Evolutionary conservation across 1,140 invertebrate species (phyloP), one percentile per base, ranked within the genome.

Genomic region (Hypothenemus hampei): DNA sequence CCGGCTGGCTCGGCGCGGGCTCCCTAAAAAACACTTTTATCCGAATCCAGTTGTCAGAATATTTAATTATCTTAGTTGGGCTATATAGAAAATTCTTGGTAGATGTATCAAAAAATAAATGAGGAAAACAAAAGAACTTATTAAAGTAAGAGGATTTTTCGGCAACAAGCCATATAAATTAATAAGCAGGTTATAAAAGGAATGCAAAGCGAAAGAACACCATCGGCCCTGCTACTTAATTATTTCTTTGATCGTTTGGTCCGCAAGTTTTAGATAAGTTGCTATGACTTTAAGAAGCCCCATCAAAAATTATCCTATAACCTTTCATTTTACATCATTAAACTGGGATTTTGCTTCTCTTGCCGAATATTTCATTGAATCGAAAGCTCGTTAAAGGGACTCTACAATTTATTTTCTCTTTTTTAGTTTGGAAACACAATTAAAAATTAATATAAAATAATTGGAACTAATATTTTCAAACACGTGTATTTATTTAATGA

Each of bases 131-230:
- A 63, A 63, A 62, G 64, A 61, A 57, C 44, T 44, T 53, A 48
- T 50, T 58, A 45, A 48, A 43, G 26, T 65, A 65, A 65, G 57
- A 54, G 61, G 64, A 65, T 65, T 65, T 62, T 62, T 65, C 29
- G 57, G 57, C 41, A 65, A 59, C 61, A 65, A 65, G 61, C 64
- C 64, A 61, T 65, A 65, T 56, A 63, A 65, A 63, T 63, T 61
- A 63, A 60, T 65, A 65, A 65, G 60, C 58, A 59, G 23, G 43
- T 59, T 60, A 57, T 19, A 48, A 60, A 57, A 58, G 56, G 55
- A 61, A 47, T 46, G 50, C 57, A 65, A 62, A 63, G 52, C 39
- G n/a, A 55, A 62, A 59, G 50, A 11, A 48, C 41, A 35, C 6
- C 43, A 55, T 26, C 45, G 45, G 46, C 15, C 15, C 47, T 54